Evolutionary conservation across 2,888 invertebrate species (phyloP), one percentile per base, ranked within the genome.

Genomic region (Rotaria macrura): DNA sequence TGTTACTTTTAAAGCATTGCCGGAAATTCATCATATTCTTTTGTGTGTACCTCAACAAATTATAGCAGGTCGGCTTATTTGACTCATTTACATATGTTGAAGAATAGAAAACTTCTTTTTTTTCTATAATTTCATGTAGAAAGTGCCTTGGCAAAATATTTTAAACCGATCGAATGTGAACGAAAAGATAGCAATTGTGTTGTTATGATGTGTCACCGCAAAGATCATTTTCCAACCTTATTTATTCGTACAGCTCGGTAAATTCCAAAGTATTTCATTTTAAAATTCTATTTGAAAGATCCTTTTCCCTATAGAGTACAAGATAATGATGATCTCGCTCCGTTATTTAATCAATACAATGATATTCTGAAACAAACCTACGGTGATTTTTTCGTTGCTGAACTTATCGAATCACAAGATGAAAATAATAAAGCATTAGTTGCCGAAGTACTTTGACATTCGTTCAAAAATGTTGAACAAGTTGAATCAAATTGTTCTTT

Each of bases 241-340:
- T 84, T 84, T 43, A 85, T 86, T 54, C 40, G 86, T 25, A 79
- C 74, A 34, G 57, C 86, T 23, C 49, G 55, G 84, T 84, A 84
- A 38, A 84, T 17, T 17, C 4, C 4, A 52, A 20, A 52, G 23
- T 23, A 20, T 23, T 17, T 17, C 17, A 49, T 4, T 49, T 3
- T 9, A 52, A 52, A 20, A 23, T 52, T 52, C 0, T 52, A 17
- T 17, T 52, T 52, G 6, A 65, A 2, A 34, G 38, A 34, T 29
- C 4, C 38, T 17, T 20, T 34, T 34, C 14, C 47, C 47, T 47
- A 6, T 65, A 84, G 84, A 17, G 86, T 91, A 23, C 90, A 91
- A 86, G 91, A 91, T 86, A 89, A 90, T 87, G 91, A 91, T 89
- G 91, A 91, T 85, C 87, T 91, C 86, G 89, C 90, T 2, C 91